Conservation (phyloP, 23 tunicate species). For the Styela plicata region DNA sequence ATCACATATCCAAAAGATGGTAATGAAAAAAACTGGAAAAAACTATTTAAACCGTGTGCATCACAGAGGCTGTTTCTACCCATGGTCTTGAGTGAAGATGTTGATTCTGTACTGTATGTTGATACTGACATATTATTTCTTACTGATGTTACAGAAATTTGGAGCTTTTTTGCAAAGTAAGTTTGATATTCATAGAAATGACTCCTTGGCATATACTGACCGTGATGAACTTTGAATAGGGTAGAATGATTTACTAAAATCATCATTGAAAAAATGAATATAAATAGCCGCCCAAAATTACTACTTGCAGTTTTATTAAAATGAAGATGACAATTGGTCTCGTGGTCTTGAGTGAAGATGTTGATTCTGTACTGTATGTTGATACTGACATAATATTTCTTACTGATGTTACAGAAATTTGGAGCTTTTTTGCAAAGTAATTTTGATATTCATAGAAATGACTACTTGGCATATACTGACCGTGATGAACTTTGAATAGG, state of each 20-base stretch:
- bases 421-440: constrained; percentile 56
- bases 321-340: no score
- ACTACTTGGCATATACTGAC: no score
- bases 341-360: constrained; percentile 31
- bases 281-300: no score
- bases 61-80: constrained; percentile 85
- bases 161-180: constrained; percentile 56
- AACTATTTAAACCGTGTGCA: constrained; percentile 82
- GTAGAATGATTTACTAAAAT: no score
- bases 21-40: constrained; percentile 61
- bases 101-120: constrained; percentile 73
- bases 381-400: constrained; percentile 84
- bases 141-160: constrained; percentile 55
- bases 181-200: constrained; percentile 9
- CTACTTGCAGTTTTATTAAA: no score
- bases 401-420: constrained; percentile 55
- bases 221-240: no score
- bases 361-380: constrained; percentile 73
- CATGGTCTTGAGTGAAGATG: constrained; percentile 31
- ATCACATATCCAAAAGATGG: constrained; percentile 75
- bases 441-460: no score
- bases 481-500: no score
- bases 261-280: no score
- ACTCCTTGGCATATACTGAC: no score
- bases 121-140: constrained; percentile 84